A percentile compares a stretch with the other conserved stretches of the same genome.
phyloP scores from a whole-genome alignment of 2,888 invertebrate species.

The Psylliodes chrysocephalus region DNA sequence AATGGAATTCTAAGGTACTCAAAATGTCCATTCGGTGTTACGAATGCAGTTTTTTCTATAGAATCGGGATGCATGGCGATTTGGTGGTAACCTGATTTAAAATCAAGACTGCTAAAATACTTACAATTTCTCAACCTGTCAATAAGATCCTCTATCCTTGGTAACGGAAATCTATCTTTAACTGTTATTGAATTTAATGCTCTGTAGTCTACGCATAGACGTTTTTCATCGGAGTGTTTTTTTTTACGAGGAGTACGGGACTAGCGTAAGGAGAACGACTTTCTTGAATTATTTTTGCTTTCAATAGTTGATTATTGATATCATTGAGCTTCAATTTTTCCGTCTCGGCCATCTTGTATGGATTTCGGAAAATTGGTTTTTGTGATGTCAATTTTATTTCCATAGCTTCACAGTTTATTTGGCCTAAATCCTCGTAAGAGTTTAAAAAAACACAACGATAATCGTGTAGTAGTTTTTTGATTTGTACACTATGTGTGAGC shows the following conservation, averaged over 20 bases:
- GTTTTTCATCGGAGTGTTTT: constrained; percentile 45
- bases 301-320: no score
- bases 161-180: constrained; percentile 54
- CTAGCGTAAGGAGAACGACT: constrained; percentile 50
- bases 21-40: constrained; percentile 52
- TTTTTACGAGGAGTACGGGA: constrained; percentile 40
- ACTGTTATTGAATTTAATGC: constrained; percentile 54
- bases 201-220: constrained; percentile 53
- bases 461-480: no score
- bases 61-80: constrained; percentile 50
- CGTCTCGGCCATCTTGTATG: no score
- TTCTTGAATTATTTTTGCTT: no score
- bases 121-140: constrained; percentile 47
- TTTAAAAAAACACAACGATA: no score
- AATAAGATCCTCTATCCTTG: constrained; percentile 54
- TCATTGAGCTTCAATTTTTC: no score
- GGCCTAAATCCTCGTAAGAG: no score
- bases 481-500: no score
- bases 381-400: no score
- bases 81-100: constrained; percentile 53
- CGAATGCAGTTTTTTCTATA: constrained; percentile 53
- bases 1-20: constrained; percentile 34
- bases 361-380: no score
- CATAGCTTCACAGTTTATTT: no score
- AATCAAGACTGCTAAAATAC: constrained; percentile 53